Conservation (phyloP, 2,113 vertebrate genomes). For the Centropus unirufus region DNA sequence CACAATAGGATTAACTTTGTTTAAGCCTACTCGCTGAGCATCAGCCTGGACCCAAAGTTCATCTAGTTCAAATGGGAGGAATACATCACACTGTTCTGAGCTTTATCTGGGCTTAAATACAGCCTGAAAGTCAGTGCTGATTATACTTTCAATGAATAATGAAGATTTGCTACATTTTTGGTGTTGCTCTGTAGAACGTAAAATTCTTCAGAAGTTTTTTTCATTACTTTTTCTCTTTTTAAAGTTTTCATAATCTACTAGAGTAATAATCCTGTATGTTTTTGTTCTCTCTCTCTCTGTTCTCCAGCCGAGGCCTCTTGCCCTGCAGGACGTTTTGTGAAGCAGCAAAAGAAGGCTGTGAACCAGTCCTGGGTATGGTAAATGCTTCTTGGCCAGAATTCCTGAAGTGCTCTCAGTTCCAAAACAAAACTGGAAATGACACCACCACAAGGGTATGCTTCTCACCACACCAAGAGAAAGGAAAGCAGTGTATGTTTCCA, state of each 20-base stretch:
- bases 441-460: constrained; percentile 77
- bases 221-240: not conserved
- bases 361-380: constrained; percentile 90
- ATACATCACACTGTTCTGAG: not conserved
- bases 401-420: constrained; percentile 92
- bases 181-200: not conserved
- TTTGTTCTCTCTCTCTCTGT: constrained; percentile 43
- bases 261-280: not conserved
- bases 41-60: not conserved
- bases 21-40: not conserved
- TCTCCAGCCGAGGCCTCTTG: constrained; percentile 74
- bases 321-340: constrained; percentile 94
- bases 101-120: not conserved
- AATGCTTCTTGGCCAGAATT: constrained; percentile 94
- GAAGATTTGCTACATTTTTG: not conserved
- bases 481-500: constrained; percentile 81
- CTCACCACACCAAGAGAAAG: constrained; percentile 82
- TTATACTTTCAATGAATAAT: not conserved
- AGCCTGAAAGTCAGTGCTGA: not conserved
- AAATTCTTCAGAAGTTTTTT: not conserved
- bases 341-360: constrained; percentile 90
- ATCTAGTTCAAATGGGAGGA: not conserved
- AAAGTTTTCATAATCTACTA: not conserved
- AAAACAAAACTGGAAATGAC: constrained; percentile 70
- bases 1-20: not conserved